phyloP scores from a whole-genome alignment of 2,797 vertebrate genomes.

The Eulemur rubriventer region DNA sequence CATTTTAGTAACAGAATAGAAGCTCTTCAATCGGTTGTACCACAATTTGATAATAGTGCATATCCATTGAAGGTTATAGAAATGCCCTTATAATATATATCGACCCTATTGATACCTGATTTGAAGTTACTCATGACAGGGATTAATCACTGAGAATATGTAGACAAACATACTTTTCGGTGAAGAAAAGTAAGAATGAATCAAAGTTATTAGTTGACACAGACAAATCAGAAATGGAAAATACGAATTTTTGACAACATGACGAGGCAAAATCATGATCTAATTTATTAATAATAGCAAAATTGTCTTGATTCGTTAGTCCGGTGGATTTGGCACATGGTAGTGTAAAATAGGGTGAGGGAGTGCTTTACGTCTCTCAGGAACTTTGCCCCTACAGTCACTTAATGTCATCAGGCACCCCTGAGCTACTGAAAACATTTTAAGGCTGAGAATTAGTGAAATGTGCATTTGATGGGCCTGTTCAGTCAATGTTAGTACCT shows the following conservation, averaged over 20 bases:
- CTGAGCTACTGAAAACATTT: background rate
- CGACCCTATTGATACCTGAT: background rate
- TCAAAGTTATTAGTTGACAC: background rate
- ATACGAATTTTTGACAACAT: background rate
- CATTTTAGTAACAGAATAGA: background rate
- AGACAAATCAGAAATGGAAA: conserved; percentile 21
- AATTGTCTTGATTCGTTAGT: background rate
- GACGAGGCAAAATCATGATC: background rate
- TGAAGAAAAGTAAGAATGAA: background rate
- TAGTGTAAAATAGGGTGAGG: background rate
- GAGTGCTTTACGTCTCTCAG: background rate
- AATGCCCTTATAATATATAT: background rate
- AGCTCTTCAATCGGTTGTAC: background rate
- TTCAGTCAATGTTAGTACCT: background rate
- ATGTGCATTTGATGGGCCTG: background rate
- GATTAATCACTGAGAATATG: background rate
- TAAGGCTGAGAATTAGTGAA: background rate
- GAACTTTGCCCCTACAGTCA: background rate
- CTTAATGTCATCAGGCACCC: background rate
- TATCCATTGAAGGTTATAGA: background rate
- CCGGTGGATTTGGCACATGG: background rate
- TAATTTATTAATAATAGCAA: background rate
- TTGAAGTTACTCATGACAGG: conserved; percentile 23
- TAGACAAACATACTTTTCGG: background rate
- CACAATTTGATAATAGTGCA: background rate